Evolutionary conservation across 2,797 vertebrate species (phyloP), one percentile per base, ranked within the genome.

Genomic region (Coccyzus lansbergi): DNA sequence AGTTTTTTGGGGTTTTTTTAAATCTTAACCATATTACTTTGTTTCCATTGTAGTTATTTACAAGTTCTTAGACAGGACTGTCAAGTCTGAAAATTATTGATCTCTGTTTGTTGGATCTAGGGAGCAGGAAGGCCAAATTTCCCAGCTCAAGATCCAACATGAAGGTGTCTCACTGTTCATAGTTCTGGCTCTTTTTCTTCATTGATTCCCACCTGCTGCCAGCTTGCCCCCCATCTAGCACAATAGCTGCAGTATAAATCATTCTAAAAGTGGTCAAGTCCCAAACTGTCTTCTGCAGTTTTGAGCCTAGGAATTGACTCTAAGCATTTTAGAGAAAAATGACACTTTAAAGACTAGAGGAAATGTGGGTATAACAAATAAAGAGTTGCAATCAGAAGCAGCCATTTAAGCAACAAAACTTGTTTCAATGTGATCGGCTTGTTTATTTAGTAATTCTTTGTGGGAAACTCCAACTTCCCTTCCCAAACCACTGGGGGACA

Each of bases 91-190:
- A 58, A 14, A 34, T 28, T 25, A 19, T 16, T 19, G 51, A 20
- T 42, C 26, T n/a, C n/a, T n/a, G 4, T 58, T 16, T 18, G 22
- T 11, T 7, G 21, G 31, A 29, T 17, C 16, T 20, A 46, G 38
- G 51, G 33, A 65, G 38, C 28, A 48, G 70, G n/a, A 38, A n/a
- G 70, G 14, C 31, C 25, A 7, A 10, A 36, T 34, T 36, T 4
- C 31, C 1, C 0, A 11, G 34, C 53, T 55, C 31, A 13, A 17
- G 26, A 59, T 58, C 31, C 3, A 3, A 25, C 8, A 10, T 0
- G 1, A 29, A 48, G n/a, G 38, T 21, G 15, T 76, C 18, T 31
- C 1, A 5, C 26, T 17, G 44, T 12, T 29, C 22, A 1, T 4
- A 29, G 68, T 38, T 69, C 55, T 6, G 15, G 22, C 72, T 29